Evolutionary conservation across 2,888 invertebrate species (phyloP), one percentile per base, ranked within the genome.

Genomic region (Girardia tigrina): DNA sequence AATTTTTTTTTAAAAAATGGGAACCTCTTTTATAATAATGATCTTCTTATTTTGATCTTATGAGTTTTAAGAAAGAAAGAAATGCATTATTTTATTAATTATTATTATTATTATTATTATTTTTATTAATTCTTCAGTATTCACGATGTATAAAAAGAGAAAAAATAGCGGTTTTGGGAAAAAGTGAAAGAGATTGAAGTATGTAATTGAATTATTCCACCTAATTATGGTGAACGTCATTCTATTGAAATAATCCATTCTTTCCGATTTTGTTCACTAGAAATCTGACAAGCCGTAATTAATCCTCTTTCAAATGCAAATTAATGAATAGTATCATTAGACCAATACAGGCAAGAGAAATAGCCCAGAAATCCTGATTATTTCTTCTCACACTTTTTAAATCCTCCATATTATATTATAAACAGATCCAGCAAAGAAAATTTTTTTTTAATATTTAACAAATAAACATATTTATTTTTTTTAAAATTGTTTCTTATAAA

Each of bases 171-270:
- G 56, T 6, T 56, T 56, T 56, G 2, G 56, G 23, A n/a, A n/a
- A n/a, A n/a, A 56, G n/a, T 12, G n/a, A 56, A 56, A 12, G 56
- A 56, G n/a, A n/a, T 56, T 56, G 56, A 56, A 56, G 56, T 56
- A 56, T n/a, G 56, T 56, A 56, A 56, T 56, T 56, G 56, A 56
- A 56, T 56, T 56, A 56, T 56, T 56, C n/a, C 56, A 56, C 56
- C 56, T 56, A 56, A 56, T 56, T 56, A 56, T 56, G 56, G 56
- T 56, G 56, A 56, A 56, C 56, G 56, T 56, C 56, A 56, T 56
- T 56, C 56, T 56, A 56, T 56, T 56, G 56, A 56, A 56, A 56
- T 56, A 56, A 56, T 56, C 56, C 56, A 12, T 56, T 56, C 56
- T 56, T 16, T 56, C 56, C 56, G 56, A 56, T 56, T 56, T 56